These are phyloP conservation scores for Drosophila borborema DNA, from an alignment of 2,888 invertebrate genomes.

Conservation along the genomic window DNA sequence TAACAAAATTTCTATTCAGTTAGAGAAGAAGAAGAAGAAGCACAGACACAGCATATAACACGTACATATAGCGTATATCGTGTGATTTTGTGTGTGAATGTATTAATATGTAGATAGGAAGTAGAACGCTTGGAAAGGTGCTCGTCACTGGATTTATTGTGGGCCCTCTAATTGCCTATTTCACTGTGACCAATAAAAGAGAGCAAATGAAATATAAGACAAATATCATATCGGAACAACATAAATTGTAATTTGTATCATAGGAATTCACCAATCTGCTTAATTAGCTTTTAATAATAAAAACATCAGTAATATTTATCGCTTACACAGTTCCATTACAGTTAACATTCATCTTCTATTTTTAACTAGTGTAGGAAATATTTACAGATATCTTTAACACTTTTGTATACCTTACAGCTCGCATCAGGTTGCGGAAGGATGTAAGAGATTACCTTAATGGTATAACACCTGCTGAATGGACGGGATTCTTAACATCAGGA, in stretches of 20 bases:
- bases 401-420: slow-evolving; percentile 32
- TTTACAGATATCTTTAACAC: neutral
- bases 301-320: no score
- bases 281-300: neutral
- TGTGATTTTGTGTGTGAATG: neutral
- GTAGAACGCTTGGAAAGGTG: neutral
- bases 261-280: neutral
- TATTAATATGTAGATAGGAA: no score
- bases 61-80: no score
- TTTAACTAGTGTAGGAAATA: neutral
- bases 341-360: neutral
- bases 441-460: slow-evolving; percentile 37
- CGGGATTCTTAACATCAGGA: slow-evolving; percentile 55
- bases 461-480: slow-evolving; percentile 57
- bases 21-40: neutral
- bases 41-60: neutral
- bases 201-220: neutral
- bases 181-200: neutral
- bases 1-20: slow-evolving; percentile 1
- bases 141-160: no score
- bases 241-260: neutral
- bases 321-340: no score
- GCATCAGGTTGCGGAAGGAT: slow-evolving; percentile 29
- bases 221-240: neutral
- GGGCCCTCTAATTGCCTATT: neutral